Conservation (phyloP, 2,113 vertebrate genomes). For the Labeo rohita region DNA sequence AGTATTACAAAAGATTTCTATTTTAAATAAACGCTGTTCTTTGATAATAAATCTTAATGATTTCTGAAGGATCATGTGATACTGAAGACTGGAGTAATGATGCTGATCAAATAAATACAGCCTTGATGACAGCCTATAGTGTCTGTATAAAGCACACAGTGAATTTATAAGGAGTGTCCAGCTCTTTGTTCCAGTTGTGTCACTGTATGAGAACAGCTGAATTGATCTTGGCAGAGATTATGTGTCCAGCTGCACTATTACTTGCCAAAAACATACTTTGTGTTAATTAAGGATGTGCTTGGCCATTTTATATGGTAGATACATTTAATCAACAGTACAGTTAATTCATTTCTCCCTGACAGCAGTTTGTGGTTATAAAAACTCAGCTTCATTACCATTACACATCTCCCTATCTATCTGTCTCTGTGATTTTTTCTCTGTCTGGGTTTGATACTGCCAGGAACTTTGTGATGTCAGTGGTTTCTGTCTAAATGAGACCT, state of each 20-base stretch:
- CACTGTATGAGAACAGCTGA: background rate
- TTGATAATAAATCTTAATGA: too few species aligned
- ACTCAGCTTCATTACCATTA: background rate
- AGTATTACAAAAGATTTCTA: too few species aligned
- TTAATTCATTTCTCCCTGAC: background rate
- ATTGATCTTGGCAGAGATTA: conserved; percentile 23
- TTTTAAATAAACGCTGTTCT: too few species aligned
- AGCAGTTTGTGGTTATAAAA: conserved; percentile 26
- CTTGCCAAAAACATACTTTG: conserved; percentile 47
- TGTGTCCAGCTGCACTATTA: conserved; percentile 17
- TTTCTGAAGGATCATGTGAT: too few species aligned
- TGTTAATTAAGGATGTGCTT: conserved; percentile 39
- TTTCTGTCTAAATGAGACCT: background rate
- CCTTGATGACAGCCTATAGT: too few species aligned
- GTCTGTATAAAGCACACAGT: background rate
- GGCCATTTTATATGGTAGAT: conserved; percentile 20
- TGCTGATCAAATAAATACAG: too few species aligned
- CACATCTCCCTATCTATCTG: background rate
- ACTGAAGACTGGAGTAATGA: too few species aligned
- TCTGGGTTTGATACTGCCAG: too few species aligned
- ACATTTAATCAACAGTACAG: background rate
- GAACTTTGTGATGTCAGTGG: background rate
- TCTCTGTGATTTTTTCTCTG: background rate
- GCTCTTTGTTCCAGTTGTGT: background rate
- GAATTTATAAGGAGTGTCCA: background rate